Percentiles rank a stretch among this genome's conserved stretches.
These are phyloP conservation scores for Scortum barcoo DNA, from an alignment of 2,113 vertebrate species.

Conservation along the genomic window DNA sequence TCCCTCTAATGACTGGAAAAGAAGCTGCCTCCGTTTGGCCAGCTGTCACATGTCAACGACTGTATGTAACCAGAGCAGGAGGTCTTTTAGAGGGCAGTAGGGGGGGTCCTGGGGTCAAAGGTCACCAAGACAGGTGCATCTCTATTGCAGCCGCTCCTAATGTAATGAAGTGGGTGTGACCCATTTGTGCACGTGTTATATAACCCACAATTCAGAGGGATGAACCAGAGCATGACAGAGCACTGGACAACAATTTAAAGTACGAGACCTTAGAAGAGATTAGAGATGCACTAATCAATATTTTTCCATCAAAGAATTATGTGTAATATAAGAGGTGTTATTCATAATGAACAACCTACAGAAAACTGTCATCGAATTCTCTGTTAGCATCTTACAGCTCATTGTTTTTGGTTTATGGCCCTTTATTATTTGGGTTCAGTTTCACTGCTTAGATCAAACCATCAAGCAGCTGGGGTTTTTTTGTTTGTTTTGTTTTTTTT, in stretches of 20 bases:
- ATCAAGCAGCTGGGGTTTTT: not conserved
- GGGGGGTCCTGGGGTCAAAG: slow-evolving; percentile 59
- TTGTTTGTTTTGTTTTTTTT: too few species aligned
- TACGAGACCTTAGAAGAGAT: not conserved
- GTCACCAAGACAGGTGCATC: slow-evolving; percentile 58
- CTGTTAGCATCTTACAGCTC: not conserved
- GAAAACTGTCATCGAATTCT: not conserved
- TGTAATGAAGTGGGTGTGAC: slow-evolving; percentile 53
- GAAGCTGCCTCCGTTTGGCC: slow-evolving; percentile 30
- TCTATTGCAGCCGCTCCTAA: slow-evolving; percentile 44
- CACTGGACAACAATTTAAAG: not conserved
- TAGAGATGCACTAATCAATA: not conserved
- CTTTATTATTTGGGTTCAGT: not conserved
- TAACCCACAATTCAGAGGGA: slow-evolving; percentile 14
- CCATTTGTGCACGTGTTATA: slow-evolving; percentile 31
- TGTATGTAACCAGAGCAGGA: slow-evolving; percentile 58
- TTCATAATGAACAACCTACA: not conserved
- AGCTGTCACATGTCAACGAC: slow-evolving; percentile 43
- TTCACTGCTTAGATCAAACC: not conserved
- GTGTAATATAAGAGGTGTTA: too few species aligned
- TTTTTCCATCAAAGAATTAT: not conserved
- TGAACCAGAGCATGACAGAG: not conserved
- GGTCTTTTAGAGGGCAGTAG: slow-evolving; percentile 30
- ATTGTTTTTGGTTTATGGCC: not conserved
- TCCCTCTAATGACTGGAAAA: slow-evolving; percentile 49